Base-by-base conservation (phyloP, 2,888 invertebrate species). In the Drosophila macrothrix region DNA sequence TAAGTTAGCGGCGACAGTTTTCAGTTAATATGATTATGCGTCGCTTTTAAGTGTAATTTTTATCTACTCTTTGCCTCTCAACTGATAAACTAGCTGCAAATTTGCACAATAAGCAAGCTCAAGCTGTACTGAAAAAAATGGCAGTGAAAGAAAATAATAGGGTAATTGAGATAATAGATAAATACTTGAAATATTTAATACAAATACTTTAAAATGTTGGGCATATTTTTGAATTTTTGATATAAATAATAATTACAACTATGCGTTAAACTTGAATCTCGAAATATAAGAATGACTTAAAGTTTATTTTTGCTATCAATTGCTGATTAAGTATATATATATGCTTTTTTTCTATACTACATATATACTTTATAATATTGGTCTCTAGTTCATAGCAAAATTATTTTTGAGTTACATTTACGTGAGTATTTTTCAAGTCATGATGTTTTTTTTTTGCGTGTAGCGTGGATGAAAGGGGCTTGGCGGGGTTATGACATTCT, bases 1-100 rank as follows among this genome's bases (percentile, higher is more conserved):
- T 90, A 83, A 88, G 85, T 85, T 90, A 90, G 80, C 53, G 69
- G 59, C 73, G 74, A 82, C 80, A 88, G 86, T 85, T 80, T 77
- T 59, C 73, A 80, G 78, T 88, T 84, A 88, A 85, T 86, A 80
- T 83, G 74, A 85, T 85, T 90, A 86, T 86, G 78, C 67, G 78
- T 69, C 83, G 83, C 80, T 80, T 80, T 75, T 76, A 66, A 69
- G 60, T 66, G 54, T 52, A 62, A 60, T 67, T 65, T 56, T 55
- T 55, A 14, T 19, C 31, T 10, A 31, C 25, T 56, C 43, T 28
- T 31, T 16, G 14, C 28, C 35, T 54, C 25, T 3, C 29, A 14
- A 39, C 54, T 49, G n/a, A n/a, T 29, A 56, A 68, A 54, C 46
- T 77, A 60, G 25, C 54, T 64, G 52, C 16, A 67, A 76, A 84